Conservation (phyloP, 2,797 vertebrate species). For the Allobates femoralis region DNA sequence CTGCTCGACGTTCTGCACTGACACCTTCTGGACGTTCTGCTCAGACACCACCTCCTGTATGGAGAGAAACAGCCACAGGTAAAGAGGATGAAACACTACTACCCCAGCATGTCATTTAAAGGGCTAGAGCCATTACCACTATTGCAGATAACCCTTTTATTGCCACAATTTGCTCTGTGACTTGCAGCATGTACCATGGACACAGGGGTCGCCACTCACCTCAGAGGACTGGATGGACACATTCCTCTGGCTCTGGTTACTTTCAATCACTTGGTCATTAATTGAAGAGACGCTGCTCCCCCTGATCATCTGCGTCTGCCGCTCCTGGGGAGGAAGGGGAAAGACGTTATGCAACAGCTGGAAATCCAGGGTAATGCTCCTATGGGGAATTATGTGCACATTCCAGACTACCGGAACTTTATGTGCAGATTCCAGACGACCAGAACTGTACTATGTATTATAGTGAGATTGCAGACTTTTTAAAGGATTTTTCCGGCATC, state of each 20-base stretch:
- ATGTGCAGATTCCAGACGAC: background rate
- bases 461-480: background rate
- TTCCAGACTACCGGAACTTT: background rate
- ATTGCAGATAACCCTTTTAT: no score
- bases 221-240: constrained; percentile 66
- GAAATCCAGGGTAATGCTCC: background rate
- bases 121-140: background rate
- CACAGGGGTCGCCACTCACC: background rate
- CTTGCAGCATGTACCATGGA: background rate
- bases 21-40: constrained; percentile 30
- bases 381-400: background rate
- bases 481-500: background rate
- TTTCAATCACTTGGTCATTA: constrained; percentile 64
- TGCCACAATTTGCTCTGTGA: no score
- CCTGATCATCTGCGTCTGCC: constrained; percentile 63
- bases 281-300: constrained; percentile 62
- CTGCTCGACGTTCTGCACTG: constrained; percentile 23
- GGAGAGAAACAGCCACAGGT: background rate
- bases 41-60: constrained; percentile 35
- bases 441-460: background rate
- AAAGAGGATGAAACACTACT: background rate
- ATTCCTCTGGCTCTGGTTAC: constrained; percentile 24
- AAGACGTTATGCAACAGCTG: background rate
- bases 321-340: constrained; percentile 63
- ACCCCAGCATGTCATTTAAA: background rate